phyloP scores from a whole-genome alignment of 2,797 vertebrate species.

The Morus bassanus region DNA sequence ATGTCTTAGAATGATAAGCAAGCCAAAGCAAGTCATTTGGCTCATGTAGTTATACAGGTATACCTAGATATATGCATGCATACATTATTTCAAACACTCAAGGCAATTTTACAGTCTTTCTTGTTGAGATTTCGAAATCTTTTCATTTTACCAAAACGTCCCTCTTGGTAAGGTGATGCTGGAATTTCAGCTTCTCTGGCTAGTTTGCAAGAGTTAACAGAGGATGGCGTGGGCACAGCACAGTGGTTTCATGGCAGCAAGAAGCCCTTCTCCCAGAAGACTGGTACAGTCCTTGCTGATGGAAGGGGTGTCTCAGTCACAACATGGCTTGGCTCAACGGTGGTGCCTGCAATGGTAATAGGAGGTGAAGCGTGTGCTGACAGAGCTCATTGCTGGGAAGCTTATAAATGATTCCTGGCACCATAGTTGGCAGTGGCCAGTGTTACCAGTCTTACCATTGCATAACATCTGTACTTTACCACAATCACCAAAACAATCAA shows the following conservation, averaged over 20 bases:
- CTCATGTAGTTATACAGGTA: conserved; percentile 20
- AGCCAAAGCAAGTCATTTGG: conserved; percentile 56
- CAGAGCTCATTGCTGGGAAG: conserved; percentile 50
- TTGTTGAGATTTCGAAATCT: conserved; percentile 41
- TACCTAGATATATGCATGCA: conserved; percentile 41
- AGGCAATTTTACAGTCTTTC: conserved; percentile 32
- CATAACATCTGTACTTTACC: conserved; percentile 50
- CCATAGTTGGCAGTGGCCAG: conserved; percentile 42
- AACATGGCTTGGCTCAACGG: neutral
- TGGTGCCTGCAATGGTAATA: neutral
- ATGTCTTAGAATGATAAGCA: conserved; percentile 51
- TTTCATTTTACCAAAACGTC: neutral
- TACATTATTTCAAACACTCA: conserved; percentile 3
- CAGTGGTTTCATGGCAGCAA: neutral
- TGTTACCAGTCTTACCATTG: conserved; percentile 57
- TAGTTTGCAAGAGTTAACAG: neutral
- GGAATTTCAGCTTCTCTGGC: neutral
- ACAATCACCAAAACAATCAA: conserved; percentile 59
- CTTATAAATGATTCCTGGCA: conserved; percentile 57
- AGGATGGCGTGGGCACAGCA: neutral
- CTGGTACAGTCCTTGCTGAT: neutral
- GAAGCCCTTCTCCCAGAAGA: neutral
- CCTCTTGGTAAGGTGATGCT: neutral
- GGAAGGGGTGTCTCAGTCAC: neutral
- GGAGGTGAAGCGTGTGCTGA: conserved; percentile 58